Percentiles rank a stretch among this genome's conserved stretches.
phyloP scores from a whole-genome alignment of 2,797 vertebrate genomes.

The Myotis vivesi region DNA sequence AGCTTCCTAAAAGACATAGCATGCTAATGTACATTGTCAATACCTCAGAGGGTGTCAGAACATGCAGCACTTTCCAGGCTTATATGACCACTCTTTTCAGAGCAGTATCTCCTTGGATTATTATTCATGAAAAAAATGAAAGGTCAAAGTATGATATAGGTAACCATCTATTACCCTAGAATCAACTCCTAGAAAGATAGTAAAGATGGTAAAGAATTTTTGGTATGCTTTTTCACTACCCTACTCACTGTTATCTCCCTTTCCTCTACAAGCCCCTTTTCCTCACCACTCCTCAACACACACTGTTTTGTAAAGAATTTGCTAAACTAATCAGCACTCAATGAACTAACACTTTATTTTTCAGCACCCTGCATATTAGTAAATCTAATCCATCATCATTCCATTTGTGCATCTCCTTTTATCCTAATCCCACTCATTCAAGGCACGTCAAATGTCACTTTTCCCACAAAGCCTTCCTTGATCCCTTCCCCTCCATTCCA shows the following conservation, averaged over 20 bases:
- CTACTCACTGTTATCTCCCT: too few species aligned
- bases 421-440: not conserved
- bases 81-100: not conserved
- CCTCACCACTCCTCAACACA: not conserved
- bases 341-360: not conserved
- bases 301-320: not conserved
- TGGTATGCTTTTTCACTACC: not conserved
- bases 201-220: not conserved
- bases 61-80: not conserved
- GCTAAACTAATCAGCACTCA: not conserved
- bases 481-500: not conserved
- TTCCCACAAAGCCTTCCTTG: not conserved
- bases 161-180: not conserved
- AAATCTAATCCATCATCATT: not conserved
- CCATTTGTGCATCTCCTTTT: not conserved
- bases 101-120: not conserved
- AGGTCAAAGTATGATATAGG: not conserved
- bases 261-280: not conserved
- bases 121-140: not conserved
- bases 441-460: not conserved
- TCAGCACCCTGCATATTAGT: not conserved
- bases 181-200: not conserved
- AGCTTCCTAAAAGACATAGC: not conserved
- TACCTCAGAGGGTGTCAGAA: not conserved
- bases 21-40: not conserved